Conservation (phyloP, 1,140 invertebrate species). For the Aphelinus atriplicis region DNA sequence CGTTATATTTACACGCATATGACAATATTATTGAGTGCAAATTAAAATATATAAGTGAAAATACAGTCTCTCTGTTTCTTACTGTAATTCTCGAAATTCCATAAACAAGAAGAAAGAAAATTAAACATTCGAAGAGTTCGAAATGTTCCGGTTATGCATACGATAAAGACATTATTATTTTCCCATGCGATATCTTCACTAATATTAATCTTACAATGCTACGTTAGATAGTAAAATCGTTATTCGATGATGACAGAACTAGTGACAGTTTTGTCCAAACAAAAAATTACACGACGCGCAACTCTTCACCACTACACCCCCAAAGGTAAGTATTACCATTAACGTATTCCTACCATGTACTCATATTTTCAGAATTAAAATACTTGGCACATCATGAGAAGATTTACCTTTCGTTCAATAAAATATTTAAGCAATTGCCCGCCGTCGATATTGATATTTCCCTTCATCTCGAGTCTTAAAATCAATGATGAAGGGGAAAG, state of each 20-base stretch:
- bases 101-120: constrained; percentile 54
- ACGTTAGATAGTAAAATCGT: constrained; percentile 16
- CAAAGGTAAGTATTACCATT: constrained; percentile 33
- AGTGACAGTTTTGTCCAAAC: constrained; percentile 2
- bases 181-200: constrained; percentile 3
- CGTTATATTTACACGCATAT: constrained; percentile 53
- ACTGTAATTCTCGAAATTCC: constrained; percentile 45
- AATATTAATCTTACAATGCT: not conserved
- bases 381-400: constrained; percentile 62
- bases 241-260: constrained; percentile 25
- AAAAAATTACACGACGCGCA: constrained; percentile 29
- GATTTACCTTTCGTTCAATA: constrained; percentile 38
- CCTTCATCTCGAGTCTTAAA: constrained; percentile 31
- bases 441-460: constrained; percentile 32
- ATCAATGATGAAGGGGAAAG: constrained; percentile 36
- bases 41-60: constrained; percentile 62
- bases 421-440: constrained; percentile 30
- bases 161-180: constrained; percentile 15
- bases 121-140: constrained; percentile 50
- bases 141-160: constrained; percentile 27
- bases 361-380: constrained; percentile 54
- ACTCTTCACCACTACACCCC: constrained; percentile 15
- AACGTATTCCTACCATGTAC: constrained; percentile 33
- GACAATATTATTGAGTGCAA: constrained; percentile 55
- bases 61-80: constrained; percentile 49